These are phyloP conservation scores for Lymantria monacha DNA, from an alignment of 2,888 invertebrate species.

Conservation along the genomic window DNA sequence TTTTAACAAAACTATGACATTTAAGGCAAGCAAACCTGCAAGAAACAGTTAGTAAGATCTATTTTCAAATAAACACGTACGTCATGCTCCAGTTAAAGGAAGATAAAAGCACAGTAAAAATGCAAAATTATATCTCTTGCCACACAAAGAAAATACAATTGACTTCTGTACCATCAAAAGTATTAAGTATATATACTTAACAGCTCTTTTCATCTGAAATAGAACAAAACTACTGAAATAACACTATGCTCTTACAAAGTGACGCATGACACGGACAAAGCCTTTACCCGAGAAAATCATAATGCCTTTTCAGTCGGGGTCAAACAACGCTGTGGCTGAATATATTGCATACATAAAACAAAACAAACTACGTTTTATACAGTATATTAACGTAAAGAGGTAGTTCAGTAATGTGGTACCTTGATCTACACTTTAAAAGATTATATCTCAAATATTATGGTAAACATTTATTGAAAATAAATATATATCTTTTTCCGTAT, in stretches of 20 bases:
- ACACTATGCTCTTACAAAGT: background rate
- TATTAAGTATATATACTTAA: background rate
- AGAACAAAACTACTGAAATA: background rate
- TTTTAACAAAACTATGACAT: too few species aligned
- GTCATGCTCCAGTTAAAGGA: background rate
- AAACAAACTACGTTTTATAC: slow-evolving; percentile 10
- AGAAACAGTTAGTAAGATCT: too few species aligned
- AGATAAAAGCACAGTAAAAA: background rate
- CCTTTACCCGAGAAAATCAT: background rate
- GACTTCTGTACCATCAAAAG: background rate
- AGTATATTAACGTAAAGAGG: slow-evolving; percentile 16
- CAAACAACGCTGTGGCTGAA: background rate
- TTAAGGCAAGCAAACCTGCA: too few species aligned
- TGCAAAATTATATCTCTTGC: background rate
- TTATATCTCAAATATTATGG: too few species aligned
- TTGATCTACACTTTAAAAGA: slow-evolving; percentile 46
- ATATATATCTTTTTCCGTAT: too few species aligned
- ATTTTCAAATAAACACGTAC: too few species aligned
- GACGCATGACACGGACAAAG: background rate
- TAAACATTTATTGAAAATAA: too few species aligned
- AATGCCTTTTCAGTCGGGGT: background rate
- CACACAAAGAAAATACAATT: background rate
- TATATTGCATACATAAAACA: slow-evolving; percentile 5
- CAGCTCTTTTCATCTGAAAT: background rate
- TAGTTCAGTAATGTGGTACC: slow-evolving; percentile 36